Evolutionary conservation across 2,113 vertebrate species (phyloP), one percentile per base, ranked within the genome.

Genomic region (Paradoxurus hermaphroditus): DNA sequence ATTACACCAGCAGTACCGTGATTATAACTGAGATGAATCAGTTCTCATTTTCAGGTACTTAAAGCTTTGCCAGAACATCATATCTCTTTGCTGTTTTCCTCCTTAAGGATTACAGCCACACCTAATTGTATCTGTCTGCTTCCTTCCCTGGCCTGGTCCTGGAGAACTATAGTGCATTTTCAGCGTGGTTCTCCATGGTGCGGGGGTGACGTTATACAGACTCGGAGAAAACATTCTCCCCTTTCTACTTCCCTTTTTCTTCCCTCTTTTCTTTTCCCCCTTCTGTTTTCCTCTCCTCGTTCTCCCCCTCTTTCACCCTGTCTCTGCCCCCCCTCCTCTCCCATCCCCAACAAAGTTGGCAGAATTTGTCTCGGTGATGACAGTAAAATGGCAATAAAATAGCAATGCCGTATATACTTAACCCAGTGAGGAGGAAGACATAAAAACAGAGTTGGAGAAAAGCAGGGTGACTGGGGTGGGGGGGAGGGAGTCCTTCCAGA

Each of bases 11-110:
- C 72, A 46, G 77, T 14, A 12, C 59, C 6, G 2, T 83, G 91
- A 79, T 90, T 68, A 68, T 90, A 92, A 95, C 46, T 49, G 75
- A 92, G 94, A 87, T 94, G 84, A 96, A 85, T 85, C 90, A 68
- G 78, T 56, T 83, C 90, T 95, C 73, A 81, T 94, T 95, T 78
- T 79, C 91, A 90, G 63, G 46, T 82, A 12, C 49, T 72, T 73
- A 51, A 77, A 67, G 53, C 14, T 16, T 49, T 81, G 51, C 92
- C 95, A 90, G 78, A 53, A 39, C 31, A 4, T 18, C 7, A 7
- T 41, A 2, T 14, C 49, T 10, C 25, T 44, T 46, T 29, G 5
- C 49, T 4, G 0, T 44, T 70, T 85, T 51, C 73, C 89, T 27
- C 73, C 59, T 27, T 49, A 46, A n/a, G 36, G 56, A 11, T 88